Conservation (phyloP, 2,888 invertebrate genomes). For the Priocnemis perturbator region DNA sequence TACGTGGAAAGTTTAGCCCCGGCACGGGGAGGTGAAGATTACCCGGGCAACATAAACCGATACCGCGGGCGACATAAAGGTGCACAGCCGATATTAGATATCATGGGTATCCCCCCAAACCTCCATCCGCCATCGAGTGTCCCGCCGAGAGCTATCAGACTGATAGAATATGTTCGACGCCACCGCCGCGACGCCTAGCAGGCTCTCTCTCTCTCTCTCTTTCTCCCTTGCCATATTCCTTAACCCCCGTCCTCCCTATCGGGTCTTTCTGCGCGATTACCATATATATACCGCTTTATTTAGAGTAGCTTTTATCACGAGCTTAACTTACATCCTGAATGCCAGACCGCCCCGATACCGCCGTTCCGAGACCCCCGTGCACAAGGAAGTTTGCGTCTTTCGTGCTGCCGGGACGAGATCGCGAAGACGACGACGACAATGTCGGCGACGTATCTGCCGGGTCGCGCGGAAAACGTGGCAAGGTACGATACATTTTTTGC, state of each 20-base stretch:
- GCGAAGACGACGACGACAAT: background rate
- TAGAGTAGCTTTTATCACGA: conserved; percentile 65
- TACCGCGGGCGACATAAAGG: conserved; percentile 53
- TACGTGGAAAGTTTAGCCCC: conserved; percentile 60
- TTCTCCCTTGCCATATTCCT: conserved; percentile 8
- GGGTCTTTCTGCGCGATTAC: conserved; percentile 52
- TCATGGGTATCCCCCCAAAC: conserved; percentile 49
- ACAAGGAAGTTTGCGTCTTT: no score
- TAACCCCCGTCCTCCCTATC: conserved; percentile 3
- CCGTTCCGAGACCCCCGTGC: no score
- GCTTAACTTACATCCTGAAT: conserved; percentile 51
- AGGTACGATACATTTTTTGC: no score
- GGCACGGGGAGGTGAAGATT: conserved; percentile 51
- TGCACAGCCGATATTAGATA: conserved; percentile 61
- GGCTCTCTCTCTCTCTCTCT: conserved; percentile 20
- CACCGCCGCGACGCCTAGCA: conserved; percentile 26
- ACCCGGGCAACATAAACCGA: conserved; percentile 54
- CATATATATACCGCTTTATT: conserved; percentile 66
- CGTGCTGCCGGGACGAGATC: no score
- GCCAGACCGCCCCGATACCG: conserved; percentile 9
- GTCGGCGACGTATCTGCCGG: no score
- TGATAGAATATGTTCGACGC: conserved; percentile 65
- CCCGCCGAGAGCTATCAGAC: conserved; percentile 68
- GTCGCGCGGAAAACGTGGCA: no score
- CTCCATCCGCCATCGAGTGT: conserved; percentile 51